Conservation (phyloP, 1,140 invertebrate genomes). For the Doryteuthis pealeii region DNA sequence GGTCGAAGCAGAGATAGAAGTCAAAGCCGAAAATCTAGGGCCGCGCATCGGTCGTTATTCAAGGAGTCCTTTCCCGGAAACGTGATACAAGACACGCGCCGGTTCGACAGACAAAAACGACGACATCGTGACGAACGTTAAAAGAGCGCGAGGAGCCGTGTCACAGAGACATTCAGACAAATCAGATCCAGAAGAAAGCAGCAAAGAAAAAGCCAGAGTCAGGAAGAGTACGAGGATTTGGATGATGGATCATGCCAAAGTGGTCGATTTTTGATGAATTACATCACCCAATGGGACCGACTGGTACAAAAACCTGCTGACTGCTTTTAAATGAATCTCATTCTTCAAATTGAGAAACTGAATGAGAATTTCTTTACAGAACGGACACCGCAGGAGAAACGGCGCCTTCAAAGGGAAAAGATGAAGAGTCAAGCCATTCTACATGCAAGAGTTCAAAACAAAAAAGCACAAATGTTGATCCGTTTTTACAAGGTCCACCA, state of each 20-base stretch:
- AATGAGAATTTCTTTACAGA: background rate
- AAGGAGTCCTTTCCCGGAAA: slow-evolving; percentile 11
- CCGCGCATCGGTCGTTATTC: slow-evolving; percentile 20
- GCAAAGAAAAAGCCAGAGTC: background rate
- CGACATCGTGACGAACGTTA: slow-evolving; percentile 20
- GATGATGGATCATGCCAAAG: slow-evolving; percentile 3
- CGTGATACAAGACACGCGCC: slow-evolving; percentile 11
- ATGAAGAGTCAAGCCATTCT: background rate
- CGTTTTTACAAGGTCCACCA: background rate
- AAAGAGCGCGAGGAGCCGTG: slow-evolving; percentile 13
- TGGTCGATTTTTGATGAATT: background rate
- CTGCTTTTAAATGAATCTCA: background rate
- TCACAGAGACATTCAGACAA: background rate
- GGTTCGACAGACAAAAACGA: slow-evolving; percentile 23
- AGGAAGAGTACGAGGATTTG: background rate
- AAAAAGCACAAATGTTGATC: slow-evolving; percentile 8
- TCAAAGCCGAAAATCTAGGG: slow-evolving; percentile 5
- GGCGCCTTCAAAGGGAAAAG: background rate
- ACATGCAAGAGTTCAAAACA: background rate
- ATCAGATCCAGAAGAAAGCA: background rate
- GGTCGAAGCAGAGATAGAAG: slow-evolving; percentile 13
- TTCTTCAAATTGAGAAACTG: background rate
- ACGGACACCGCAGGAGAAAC: background rate
- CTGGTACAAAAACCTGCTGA: background rate
- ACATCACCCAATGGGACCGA: background rate